These are phyloP conservation scores for Cephalotes varians DNA, from an alignment of 2,888 invertebrate species.

Conservation along the genomic window DNA sequence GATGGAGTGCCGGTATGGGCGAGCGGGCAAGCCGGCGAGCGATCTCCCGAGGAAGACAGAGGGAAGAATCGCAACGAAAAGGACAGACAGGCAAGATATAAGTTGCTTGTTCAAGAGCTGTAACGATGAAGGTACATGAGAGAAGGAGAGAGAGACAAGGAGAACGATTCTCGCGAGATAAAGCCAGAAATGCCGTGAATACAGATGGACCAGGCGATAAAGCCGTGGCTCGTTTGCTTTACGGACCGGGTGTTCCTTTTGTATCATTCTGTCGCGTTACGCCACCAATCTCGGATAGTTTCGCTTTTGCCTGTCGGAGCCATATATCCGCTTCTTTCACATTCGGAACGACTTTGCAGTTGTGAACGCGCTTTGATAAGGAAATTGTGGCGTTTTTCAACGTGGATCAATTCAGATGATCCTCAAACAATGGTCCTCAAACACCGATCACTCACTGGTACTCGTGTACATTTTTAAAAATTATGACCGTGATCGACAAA, in stretches of 20 bases:
- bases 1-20: slow-evolving; percentile 80
- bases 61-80: slow-evolving; percentile 50
- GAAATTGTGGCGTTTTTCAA: background rate
- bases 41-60: slow-evolving; percentile 64
- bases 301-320: slow-evolving; percentile 74
- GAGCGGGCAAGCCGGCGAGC: slow-evolving; percentile 70
- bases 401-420: background rate
- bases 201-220: slow-evolving; percentile 83
- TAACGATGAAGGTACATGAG: slow-evolving; percentile 49
- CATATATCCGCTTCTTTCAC: slow-evolving; percentile 61
- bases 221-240: slow-evolving; percentile 76
- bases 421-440: background rate
- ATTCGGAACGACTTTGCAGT: slow-evolving; percentile 15
- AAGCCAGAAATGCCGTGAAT: slow-evolving; percentile 81
- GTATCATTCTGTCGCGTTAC: slow-evolving; percentile 60
- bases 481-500: background rate
- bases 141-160: slow-evolving; percentile 41
- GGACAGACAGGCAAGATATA: slow-evolving; percentile 4
- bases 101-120: slow-evolving; percentile 45
- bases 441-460: background rate
- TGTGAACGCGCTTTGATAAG: slow-evolving; percentile 40
- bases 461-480: background rate
- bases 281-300: slow-evolving; percentile 51
- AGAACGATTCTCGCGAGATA: slow-evolving; percentile 72
- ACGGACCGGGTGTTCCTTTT: slow-evolving; percentile 69